phyloP scores from a whole-genome alignment of 2,113 vertebrate genomes.

The Naja naja region DNA sequence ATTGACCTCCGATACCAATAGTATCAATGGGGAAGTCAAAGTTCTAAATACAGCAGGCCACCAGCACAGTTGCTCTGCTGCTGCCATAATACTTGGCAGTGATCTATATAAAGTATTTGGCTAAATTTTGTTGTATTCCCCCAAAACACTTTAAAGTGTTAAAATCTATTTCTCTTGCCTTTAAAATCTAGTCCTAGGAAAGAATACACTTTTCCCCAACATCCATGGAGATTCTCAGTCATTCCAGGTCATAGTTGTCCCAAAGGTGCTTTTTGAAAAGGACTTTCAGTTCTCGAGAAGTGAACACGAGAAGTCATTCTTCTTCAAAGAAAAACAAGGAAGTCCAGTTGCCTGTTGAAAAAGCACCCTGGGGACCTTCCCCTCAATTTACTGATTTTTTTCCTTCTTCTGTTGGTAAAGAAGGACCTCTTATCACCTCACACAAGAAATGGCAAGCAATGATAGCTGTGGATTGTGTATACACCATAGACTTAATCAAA shows the following conservation, averaged over 20 bases:
- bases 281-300: too few species aligned
- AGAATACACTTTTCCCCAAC: background rate
- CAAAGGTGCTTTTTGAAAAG: too few species aligned
- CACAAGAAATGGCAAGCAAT: background rate
- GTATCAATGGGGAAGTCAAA: background rate
- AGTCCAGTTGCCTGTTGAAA: too few species aligned
- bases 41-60: too few species aligned
- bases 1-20: background rate
- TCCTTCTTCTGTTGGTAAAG: background rate
- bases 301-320: too few species aligned
- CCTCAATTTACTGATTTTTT: background rate
- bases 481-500: background rate
- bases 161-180: background rate
- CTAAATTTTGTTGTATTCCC: too few species aligned
- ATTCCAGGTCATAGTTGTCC: too few species aligned
- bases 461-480: background rate
- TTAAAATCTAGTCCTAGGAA: background rate
- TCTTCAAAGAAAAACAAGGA: too few species aligned
- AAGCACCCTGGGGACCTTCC: too few species aligned
- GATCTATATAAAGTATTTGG: background rate
- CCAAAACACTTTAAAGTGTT: background rate
- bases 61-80: background rate
- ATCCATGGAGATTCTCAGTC: too few species aligned
- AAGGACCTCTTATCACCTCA: background rate
- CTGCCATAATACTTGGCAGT: background rate